A percentile compares a stretch with the other conserved stretches of the same genome.
These are phyloP conservation scores for Lycaon pictus DNA, from an alignment of 2,113 vertebrate species.

Conservation along the genomic window DNA sequence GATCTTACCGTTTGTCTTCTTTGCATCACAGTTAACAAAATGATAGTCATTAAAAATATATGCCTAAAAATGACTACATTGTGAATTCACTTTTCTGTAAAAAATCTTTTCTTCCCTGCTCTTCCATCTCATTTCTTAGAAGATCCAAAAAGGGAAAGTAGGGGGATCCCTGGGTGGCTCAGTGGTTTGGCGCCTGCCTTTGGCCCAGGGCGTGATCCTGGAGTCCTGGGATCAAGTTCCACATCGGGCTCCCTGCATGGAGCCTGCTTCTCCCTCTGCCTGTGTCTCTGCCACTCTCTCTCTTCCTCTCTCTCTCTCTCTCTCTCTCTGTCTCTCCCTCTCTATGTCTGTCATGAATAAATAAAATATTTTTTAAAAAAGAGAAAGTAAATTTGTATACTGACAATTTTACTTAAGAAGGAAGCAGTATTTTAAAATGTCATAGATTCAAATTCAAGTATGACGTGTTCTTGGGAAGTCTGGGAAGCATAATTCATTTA, in stretches of 20 bases:
- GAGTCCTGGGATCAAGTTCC: too few species aligned
- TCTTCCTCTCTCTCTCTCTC: too few species aligned
- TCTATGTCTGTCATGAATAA: too few species aligned
- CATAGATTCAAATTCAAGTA: neutral
- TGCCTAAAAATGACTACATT: neutral
- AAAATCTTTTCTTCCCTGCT: neutral
- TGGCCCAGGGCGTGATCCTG: too few species aligned
- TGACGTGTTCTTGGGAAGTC: neutral
- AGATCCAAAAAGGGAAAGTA: neutral
- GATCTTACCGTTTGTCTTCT: neutral
- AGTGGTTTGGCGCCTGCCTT: too few species aligned
- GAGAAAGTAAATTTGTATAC: neutral
- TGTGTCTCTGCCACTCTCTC: too few species aligned
- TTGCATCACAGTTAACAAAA: neutral
- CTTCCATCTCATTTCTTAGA: neutral
- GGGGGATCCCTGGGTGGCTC: too few species aligned
- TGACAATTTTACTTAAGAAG: neutral
- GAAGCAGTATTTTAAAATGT: neutral
- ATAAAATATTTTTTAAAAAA: neutral
- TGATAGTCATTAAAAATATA: neutral
- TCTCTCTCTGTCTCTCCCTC: too few species aligned
- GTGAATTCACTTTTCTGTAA: neutral
- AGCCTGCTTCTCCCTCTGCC: too few species aligned
- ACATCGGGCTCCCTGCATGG: too few species aligned
- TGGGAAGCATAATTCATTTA: neutral